Base-by-base conservation (phyloP, 1,140 invertebrate species). In the Triops longicaudatus region DNA sequence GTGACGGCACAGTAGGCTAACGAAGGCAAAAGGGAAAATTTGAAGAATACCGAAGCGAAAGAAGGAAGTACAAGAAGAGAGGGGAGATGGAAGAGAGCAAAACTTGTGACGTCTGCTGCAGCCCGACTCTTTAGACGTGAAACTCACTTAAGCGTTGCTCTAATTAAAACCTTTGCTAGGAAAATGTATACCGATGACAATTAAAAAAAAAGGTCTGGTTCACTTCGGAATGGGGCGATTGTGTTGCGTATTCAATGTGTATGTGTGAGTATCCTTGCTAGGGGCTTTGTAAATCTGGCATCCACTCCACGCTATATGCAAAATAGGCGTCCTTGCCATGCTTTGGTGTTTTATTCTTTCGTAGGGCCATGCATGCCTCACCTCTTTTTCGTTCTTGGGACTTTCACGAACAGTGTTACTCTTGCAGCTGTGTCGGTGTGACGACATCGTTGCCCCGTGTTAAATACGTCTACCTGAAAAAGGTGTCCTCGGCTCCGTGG, bases 1-100 rank as follows among this genome's bases (percentile, higher is more conserved):
- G 50, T 63, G 50, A 63, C 50, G 50, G 22, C 50, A 63, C 50
- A 63, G 50, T 63, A 63, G 50, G 50, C 50, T 63, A 63, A 63
- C 50, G 50, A 63, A 63, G 50, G 22, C 50, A 22, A 63, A 63
- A 63, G 50, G 50, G 22, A 63, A 63, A 63, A 14, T 14, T 63
- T 22, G 22, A 63, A 17, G 50, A 63, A 63, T 63, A 17, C 50
- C 50, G 17, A 63, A 63, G 50, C 10, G 31, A 37, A 37, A 7
- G 31, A 37, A 37, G 31, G 31, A 37, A 37, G 7, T 37, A 2
- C 17, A 63, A 63, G 50, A 22, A 63, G 10, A 63, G n/a, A 63
- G 50, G 50, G 50, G 50, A 63, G 50, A 22, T 6, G 50, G 10
- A 6, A 63, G 50, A 22, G 22, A 22, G 50, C 17, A n/a, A 63